Conservation (phyloP, 1,140 invertebrate species). For the Platyscapa corneri region DNA sequence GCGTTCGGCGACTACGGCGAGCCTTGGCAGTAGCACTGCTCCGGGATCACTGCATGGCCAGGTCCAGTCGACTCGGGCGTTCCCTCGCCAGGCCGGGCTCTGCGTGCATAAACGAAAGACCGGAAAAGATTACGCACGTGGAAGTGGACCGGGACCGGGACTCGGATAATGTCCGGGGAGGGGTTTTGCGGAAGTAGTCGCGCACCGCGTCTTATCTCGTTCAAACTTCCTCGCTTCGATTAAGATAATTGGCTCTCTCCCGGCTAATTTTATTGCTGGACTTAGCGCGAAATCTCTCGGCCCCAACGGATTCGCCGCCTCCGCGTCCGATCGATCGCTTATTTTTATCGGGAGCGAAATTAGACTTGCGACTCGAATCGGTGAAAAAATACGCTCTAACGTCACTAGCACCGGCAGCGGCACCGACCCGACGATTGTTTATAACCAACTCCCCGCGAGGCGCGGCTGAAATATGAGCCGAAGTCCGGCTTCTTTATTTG, state of each 20-base stretch:
- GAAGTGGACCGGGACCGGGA: not conserved
- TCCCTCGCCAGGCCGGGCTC: too few relatives aligned
- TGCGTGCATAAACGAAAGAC: not conserved
- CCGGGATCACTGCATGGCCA: slow-evolving; percentile 63
- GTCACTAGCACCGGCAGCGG: too few relatives aligned
- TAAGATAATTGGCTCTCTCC: not conserved
- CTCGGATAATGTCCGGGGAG: not conserved
- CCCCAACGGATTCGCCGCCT: not conserved
- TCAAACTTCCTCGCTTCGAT: not conserved
- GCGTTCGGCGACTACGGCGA: slow-evolving; percentile 21
- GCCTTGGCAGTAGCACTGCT: slow-evolving; percentile 6
- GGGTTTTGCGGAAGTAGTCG: not conserved
- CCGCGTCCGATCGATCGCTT: not conserved
- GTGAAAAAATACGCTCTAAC: too few relatives aligned
- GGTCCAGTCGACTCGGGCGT: not conserved
- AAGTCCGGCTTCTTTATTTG: not conserved
- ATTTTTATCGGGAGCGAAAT: not conserved
- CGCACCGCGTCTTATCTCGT: too few relatives aligned
- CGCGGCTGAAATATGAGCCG: too few relatives aligned
- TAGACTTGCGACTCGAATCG: not conserved
- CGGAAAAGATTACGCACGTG: not conserved
- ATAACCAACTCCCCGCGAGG: too few relatives aligned
- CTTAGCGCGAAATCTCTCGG: not conserved
- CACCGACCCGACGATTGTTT: too few relatives aligned
- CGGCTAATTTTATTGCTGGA: not conserved